These are phyloP conservation scores for Aphidius colemani DNA, from an alignment of 2,888 invertebrate species.

Conservation along the genomic window DNA sequence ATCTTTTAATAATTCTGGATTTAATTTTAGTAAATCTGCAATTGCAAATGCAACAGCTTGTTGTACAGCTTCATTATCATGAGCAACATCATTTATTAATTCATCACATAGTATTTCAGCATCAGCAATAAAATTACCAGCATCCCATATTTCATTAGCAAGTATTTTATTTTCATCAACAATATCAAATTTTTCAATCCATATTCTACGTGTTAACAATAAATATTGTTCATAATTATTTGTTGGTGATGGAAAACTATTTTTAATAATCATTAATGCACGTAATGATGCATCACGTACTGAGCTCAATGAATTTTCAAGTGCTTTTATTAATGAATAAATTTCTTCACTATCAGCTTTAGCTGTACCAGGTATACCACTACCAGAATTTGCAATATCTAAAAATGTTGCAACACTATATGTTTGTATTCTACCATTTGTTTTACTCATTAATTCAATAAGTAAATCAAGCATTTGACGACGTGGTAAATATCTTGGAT, in stretches of 20 bases:
- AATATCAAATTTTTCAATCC: slow-evolving; percentile 83
- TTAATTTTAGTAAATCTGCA: slow-evolving; percentile 68
- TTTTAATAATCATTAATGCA: slow-evolving; percentile 69
- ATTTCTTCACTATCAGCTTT: slow-evolving; percentile 73
- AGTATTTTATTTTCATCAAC: slow-evolving; percentile 73
- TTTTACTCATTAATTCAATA: slow-evolving; percentile 74
- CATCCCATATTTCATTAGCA: slow-evolving; percentile 69
- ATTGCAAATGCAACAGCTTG: slow-evolving; percentile 82
- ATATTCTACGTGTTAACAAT: slow-evolving; percentile 73
- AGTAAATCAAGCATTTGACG: slow-evolving; percentile 81
- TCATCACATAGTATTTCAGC: slow-evolving; percentile 63
- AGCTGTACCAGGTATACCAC: slow-evolving; percentile 70
- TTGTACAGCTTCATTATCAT: slow-evolving; percentile 82
- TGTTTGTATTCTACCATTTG: slow-evolving; percentile 74
- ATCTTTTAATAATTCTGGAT: slow-evolving; percentile 63
- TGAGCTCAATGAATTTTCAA: slow-evolving; percentile 72
- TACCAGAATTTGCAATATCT: slow-evolving; percentile 77
- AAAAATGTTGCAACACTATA: slow-evolving; percentile 79
- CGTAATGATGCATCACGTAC: slow-evolving; percentile 82
- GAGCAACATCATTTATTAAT: slow-evolving; percentile 74
- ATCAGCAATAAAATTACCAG: slow-evolving; percentile 63
- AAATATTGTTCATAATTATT: slow-evolving; percentile 66
- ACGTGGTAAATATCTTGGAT: slow-evolving; percentile 80
- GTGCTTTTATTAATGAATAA: slow-evolving; percentile 70
- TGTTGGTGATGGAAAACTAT: slow-evolving; percentile 68